Evolutionary conservation across 2,888 invertebrate genomes (phyloP).

Genomic region (Drosophila borborema): DNA sequence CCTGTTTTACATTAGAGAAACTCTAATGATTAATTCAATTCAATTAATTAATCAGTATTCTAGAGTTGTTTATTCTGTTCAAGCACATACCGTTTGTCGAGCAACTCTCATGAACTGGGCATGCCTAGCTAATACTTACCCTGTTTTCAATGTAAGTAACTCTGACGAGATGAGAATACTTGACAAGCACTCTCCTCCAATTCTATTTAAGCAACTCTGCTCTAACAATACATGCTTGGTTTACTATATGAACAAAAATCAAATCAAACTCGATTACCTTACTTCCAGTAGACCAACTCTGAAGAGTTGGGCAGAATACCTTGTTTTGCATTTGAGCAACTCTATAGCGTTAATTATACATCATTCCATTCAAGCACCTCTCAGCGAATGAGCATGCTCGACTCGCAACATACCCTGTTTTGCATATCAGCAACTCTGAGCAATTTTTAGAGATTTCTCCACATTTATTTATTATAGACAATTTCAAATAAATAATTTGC

Average conservation of each 20-base stretch:
- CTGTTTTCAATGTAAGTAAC: background rate
- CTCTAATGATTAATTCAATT: too few relatives aligned
- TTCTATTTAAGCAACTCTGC: background rate
- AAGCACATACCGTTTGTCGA: background rate
- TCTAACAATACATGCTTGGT: too few relatives aligned
- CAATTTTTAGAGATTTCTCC: background rate
- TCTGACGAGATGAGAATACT: background rate
- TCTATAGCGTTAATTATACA: too few relatives aligned
- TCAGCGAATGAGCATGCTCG: too few relatives aligned
- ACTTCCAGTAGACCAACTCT: background rate
- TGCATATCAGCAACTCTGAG: background rate
- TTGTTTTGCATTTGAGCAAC: background rate
- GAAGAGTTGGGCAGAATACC: background rate
- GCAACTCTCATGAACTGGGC: background rate
- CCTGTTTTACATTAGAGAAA: background rate
- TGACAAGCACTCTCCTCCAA: background rate
- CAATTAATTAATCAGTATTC: too few relatives aligned
- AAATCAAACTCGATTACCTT: background rate
- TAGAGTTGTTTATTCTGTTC: background rate
- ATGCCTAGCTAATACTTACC: background rate
- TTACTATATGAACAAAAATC: too few relatives aligned
- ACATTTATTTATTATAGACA: background rate
- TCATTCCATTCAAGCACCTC: background rate
- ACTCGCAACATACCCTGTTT: background rate
- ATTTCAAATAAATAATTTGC: background rate